These are phyloP conservation scores for Speoplatyrhinus poulsoni DNA, from an alignment of 2,113 vertebrate genomes.

Conservation along the genomic window DNA sequence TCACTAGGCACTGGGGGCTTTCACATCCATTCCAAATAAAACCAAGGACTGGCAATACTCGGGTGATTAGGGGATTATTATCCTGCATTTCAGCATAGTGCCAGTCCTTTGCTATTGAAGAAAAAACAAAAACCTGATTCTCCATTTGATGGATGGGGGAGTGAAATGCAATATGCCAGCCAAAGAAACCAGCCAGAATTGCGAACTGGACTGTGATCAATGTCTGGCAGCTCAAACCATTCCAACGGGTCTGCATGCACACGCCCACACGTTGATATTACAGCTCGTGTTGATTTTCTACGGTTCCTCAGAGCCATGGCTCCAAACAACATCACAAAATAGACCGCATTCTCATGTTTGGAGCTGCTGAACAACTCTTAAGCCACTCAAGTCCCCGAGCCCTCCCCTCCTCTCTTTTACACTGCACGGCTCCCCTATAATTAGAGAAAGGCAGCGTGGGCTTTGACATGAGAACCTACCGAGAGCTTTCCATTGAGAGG, in stretches of 20 bases:
- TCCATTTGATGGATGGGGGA: constrained; percentile 53
- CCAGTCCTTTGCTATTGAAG: constrained; percentile 57
- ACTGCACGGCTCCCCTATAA: constrained; percentile 41
- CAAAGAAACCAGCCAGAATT: constrained; percentile 40
- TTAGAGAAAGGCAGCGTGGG: constrained; percentile 48
- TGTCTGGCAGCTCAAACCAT: constrained; percentile 36
- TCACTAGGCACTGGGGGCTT: constrained; percentile 77
- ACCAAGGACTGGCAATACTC: constrained; percentile 74
- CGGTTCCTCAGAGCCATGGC: constrained; percentile 31
- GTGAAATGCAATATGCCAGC: constrained; percentile 40
- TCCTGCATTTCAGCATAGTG: constrained; percentile 72
- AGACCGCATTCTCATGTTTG: constrained; percentile 37
- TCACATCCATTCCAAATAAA: constrained; percentile 76
- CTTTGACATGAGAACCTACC: constrained; percentile 62
- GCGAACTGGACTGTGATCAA: constrained; percentile 52
- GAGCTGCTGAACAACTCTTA: constrained; percentile 57
- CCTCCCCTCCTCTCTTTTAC: neutral
- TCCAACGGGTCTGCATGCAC: constrained; percentile 30
- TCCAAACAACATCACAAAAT: constrained; percentile 31
- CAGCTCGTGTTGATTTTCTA: constrained; percentile 23
- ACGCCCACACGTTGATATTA: constrained; percentile 33
- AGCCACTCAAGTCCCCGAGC: constrained; percentile 30
- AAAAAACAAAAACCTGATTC: constrained; percentile 42
- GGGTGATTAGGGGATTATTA: constrained; percentile 81
- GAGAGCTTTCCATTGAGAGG: constrained; percentile 63